These are phyloP conservation scores for Calcarius lapponicus DNA, from an alignment of 2,797 vertebrate species.

Conservation along the genomic window DNA sequence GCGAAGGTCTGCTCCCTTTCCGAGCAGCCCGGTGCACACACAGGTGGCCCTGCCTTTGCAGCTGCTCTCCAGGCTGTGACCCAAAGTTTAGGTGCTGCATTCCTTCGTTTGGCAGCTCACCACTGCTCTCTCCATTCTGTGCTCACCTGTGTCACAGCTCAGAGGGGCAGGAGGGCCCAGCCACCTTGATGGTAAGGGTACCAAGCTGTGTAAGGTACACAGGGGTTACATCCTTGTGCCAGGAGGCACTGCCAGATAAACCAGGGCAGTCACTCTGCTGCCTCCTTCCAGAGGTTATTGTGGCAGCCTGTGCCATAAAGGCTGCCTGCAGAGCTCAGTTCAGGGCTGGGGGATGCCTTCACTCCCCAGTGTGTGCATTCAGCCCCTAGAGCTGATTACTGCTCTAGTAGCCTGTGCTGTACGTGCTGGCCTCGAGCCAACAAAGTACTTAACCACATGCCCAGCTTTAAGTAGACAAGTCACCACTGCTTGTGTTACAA, in stretches of 20 bases:
- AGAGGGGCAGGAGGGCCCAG: neutral
- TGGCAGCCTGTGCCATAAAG: neutral
- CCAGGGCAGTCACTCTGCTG: too few relatives aligned
- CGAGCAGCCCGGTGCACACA: neutral
- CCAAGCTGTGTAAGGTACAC: neutral
- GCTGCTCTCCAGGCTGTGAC: neutral
- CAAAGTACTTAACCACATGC: conserved; percentile 21
- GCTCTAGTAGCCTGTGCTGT: neutral
- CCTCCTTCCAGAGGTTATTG: neutral
- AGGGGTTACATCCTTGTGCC: neutral
- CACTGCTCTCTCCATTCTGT: neutral
- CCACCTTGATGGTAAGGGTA: neutral
- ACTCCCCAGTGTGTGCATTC: neutral
- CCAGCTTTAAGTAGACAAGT: neutral
- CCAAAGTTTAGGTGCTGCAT: neutral
- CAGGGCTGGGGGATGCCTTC: neutral
- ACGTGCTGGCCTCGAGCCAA: neutral
- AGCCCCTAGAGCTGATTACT: neutral
- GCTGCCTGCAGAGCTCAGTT: neutral
- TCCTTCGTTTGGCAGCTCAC: neutral
- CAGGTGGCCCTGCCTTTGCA: neutral
- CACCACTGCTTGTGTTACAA: neutral
- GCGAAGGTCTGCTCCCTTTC: accelerated
- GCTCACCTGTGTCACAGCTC: accelerated
- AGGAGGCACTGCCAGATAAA: neutral